Evolutionary conservation across 2,113 vertebrate genomes (phyloP).

Genomic region (Scatophagus argus): DNA sequence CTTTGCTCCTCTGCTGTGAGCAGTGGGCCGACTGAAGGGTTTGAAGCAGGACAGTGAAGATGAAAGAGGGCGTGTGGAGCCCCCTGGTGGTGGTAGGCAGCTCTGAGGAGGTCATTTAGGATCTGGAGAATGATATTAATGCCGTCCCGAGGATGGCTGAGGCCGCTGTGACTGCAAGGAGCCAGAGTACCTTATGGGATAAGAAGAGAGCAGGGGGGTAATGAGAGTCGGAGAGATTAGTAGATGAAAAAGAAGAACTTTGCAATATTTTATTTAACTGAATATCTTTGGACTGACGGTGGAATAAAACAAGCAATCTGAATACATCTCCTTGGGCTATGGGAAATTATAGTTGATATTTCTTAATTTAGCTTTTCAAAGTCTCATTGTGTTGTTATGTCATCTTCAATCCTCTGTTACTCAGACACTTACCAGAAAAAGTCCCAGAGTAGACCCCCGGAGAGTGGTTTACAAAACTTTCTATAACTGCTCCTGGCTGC

Average conservation of each 20-base stretch:
- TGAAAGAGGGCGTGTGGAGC: slow-evolving; percentile 86
- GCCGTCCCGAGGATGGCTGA: slow-evolving; percentile 87
- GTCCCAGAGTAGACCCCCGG: slow-evolving; percentile 95
- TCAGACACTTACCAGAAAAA: slow-evolving; percentile 87
- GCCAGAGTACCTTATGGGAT: slow-evolving; percentile 87
- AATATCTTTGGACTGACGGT: background rate
- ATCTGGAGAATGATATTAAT: slow-evolving; percentile 95
- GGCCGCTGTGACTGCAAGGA: slow-evolving; percentile 89
- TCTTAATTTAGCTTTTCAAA: no score
- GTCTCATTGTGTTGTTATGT: background rate
- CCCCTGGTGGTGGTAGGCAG: slow-evolving; percentile 91
- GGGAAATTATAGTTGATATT: background rate
- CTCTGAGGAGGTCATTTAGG: slow-evolving; percentile 92
- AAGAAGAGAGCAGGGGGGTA: background rate
- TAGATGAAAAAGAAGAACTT: background rate
- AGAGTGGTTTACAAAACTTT: slow-evolving; percentile 95
- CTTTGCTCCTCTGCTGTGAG: slow-evolving; percentile 16
- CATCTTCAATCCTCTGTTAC: background rate
- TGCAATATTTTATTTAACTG: background rate
- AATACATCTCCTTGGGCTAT: background rate
- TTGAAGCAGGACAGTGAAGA: slow-evolving; percentile 84
- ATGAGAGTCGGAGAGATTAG: background rate
- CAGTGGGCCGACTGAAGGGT: slow-evolving; percentile 44
- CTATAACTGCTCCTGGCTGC: slow-evolving; percentile 91
- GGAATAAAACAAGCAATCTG: background rate